Conservation (phyloP, 2,113 vertebrate species). For the Quiscalus mexicanus region DNA sequence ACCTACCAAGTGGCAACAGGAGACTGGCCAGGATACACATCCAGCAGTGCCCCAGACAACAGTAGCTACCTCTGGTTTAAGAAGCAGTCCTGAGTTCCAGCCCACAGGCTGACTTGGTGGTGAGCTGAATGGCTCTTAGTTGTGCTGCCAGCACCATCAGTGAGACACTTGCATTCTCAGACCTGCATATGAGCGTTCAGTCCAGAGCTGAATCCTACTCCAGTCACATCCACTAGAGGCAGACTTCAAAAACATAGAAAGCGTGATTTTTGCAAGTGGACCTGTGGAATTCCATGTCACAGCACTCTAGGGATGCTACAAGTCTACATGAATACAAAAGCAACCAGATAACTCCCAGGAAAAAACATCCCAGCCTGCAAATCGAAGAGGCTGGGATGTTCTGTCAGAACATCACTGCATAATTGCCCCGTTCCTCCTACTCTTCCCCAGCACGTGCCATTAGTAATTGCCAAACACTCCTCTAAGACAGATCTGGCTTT, state of each 20-base stretch:
- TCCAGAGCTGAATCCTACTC: background rate
- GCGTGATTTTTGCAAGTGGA: background rate
- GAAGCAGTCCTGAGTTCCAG: background rate
- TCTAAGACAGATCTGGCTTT: background rate
- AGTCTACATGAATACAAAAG: background rate
- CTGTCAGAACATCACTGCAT: background rate
- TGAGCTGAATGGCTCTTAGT: background rate
- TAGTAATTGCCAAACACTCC: background rate
- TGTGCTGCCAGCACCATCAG: fast-evolving
- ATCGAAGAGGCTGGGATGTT: background rate
- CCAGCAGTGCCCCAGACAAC: background rate
- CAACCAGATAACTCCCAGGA: background rate
- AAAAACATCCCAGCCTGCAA: background rate
- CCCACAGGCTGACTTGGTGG: background rate
- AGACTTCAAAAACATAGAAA: background rate
- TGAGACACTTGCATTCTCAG: background rate
- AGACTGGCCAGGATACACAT: background rate
- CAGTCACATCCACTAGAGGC: background rate
- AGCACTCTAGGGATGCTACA: background rate
- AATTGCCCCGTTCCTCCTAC: background rate
- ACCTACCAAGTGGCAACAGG: background rate
- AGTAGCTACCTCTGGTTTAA: background rate
- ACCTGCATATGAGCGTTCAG: fast-evolving
- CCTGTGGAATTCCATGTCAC: background rate
- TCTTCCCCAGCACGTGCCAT: fast-evolving